Percentiles rank a stretch among this genome's conserved stretches.
Evolutionary conservation across 1,140 invertebrate species (phyloP).

Genomic region (Antheraea pernyi): DNA sequence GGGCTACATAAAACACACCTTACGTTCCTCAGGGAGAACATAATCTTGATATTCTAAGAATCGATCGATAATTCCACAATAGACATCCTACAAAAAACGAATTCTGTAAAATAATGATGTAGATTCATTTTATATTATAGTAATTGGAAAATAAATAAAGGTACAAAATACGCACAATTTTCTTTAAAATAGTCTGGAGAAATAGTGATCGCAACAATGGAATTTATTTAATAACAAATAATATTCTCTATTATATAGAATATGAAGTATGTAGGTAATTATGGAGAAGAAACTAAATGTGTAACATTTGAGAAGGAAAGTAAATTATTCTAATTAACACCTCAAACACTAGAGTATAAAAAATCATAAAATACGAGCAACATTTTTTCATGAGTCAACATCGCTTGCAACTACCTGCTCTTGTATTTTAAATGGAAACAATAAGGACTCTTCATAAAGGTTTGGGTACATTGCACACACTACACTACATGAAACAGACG

Average conservation of each 20-base stretch:
- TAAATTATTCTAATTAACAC: not conserved
- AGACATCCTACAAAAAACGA: too few species aligned
- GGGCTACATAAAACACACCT: too few species aligned
- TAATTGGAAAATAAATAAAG: too few species aligned
- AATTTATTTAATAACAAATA: not conserved
- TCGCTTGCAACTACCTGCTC: not conserved
- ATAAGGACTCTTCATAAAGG: not conserved
- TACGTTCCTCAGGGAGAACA: too few species aligned
- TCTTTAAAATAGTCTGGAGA: not conserved
- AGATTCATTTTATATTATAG: too few species aligned
- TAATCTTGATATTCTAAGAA: too few species aligned
- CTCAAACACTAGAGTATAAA: not conserved
- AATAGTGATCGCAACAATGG: not conserved
- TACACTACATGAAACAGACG: not conserved
- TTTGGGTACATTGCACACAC: not conserved
- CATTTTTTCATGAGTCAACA: not conserved
- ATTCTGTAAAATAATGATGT: too few species aligned
- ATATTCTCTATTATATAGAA: not conserved
- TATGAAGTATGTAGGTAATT: not conserved
- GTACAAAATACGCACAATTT: too few species aligned
- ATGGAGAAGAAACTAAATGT: not conserved
- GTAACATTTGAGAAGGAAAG: not conserved
- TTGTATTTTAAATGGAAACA: conserved; percentile 1
- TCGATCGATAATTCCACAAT: too few species aligned
- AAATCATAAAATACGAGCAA: not conserved